A percentile compares a stretch with the other conserved stretches of the same genome.
Conservation (phyloP, 2,113 vertebrate species). For the Sturnus vulgaris region DNA sequence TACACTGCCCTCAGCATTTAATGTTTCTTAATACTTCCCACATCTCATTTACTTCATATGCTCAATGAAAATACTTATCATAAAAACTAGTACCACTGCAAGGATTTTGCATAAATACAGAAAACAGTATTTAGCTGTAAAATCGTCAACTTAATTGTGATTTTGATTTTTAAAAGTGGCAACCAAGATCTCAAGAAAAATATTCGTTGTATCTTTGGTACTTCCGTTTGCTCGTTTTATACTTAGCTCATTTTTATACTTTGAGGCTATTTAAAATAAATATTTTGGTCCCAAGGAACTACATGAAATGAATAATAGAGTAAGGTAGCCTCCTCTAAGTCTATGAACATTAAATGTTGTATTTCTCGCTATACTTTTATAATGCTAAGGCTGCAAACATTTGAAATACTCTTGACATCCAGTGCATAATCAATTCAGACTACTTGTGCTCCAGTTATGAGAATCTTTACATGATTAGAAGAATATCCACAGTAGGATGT, state of each 20-base stretch:
- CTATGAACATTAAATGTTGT: neutral
- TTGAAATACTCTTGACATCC: neutral
- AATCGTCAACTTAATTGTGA: neutral
- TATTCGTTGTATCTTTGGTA: neutral
- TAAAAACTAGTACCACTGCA: neutral
- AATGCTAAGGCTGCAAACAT: neutral
- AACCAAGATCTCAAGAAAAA: neutral
- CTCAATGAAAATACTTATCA: neutral
- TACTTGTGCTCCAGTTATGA: neutral
- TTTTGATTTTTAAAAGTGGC: neutral
- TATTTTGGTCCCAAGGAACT: neutral
- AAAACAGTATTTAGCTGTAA: neutral
- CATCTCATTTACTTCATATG: neutral
- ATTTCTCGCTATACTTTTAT: neutral
- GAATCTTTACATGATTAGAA: neutral
- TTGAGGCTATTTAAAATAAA: neutral
- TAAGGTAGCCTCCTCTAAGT: neutral
- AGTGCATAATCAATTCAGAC: neutral
- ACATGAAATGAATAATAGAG: neutral
- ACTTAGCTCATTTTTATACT: no score
- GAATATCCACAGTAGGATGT: neutral
- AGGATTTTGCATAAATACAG: neutral
- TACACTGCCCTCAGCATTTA: neutral
- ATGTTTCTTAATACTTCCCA: neutral
- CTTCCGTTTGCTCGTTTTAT: neutral